Evolutionary conservation across 1,140 invertebrate genomes (phyloP), one percentile per base, ranked within the genome.

Genomic region (Littorina saxatilis): DNA sequence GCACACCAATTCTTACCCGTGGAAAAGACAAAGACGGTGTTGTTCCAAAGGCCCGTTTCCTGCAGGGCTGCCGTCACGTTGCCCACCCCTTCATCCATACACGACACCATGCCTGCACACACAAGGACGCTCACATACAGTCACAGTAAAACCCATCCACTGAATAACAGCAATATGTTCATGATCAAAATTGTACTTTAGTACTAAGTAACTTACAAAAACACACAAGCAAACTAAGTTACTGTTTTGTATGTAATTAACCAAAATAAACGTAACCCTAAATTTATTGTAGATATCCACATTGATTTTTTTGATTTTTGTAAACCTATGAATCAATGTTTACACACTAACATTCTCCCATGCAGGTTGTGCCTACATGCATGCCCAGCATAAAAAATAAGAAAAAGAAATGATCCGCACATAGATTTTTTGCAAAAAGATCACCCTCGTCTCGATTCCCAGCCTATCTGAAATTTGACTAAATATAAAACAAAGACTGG

Each of bases 41-140:
- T 91, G 23, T 94, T 87, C 88, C 92, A 94, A 0, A 93, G 83
- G n/a, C 90, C 91, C 29, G 81, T 86, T 7, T 88, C 79, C 80
- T 92, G 92, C 23, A 94, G 88, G 66, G 90, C 88, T 13, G 87
- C 66, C 1, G 93, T 90, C 9, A 94, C 83, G 73, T 90, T 91
- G 27, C 91, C 93, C 39, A 93, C 83, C 20, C 90, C 91, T 81
- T 93, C 92, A 84, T 93, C 93, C 87, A 93, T 85, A 7, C 92
- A 92, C 23, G 91, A 87, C 23, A 94, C 91, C 92, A 94, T 94
- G 39, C 92, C 93, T 93, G 55, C 84, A 39, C 9, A 39, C n/a
- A 11, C 29, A 52, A 23, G 9, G 9, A 13, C 23, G 50, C 50
- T 23, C 50, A 13, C 50, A 52, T 13, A 52, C 50, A 52, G 23